Percentiles rank a stretch among this genome's conserved stretches.
phyloP scores from a whole-genome alignment of 2,888 invertebrate genomes.

The Harmothoe impar region DNA sequence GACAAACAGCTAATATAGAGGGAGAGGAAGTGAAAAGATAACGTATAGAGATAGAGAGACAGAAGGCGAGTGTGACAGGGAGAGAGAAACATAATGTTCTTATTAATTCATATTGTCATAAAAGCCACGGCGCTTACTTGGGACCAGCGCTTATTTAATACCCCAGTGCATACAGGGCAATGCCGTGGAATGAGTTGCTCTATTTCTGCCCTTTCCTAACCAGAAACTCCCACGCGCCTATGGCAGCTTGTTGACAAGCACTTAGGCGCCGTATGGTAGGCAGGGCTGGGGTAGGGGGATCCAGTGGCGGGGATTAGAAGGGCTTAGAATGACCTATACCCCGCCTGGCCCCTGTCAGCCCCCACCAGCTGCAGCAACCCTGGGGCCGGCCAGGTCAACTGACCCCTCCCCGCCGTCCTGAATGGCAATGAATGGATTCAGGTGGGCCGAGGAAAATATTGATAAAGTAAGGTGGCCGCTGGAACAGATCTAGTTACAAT shows the following conservation, averaged over 20 bases:
- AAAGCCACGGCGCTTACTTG: no score
- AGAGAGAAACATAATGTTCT: no score
- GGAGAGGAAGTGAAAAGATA: no score
- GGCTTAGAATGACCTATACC: slow-evolving; percentile 30
- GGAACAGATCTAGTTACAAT: slow-evolving; percentile 59
- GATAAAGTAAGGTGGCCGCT: not conserved
- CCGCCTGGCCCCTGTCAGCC: slow-evolving; percentile 27
- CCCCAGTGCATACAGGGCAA: no score
- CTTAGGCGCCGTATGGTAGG: slow-evolving; percentile 35
- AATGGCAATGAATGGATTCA: slow-evolving; percentile 55
- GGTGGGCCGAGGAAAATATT: slow-evolving; percentile 50
- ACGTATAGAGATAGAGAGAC: no score
- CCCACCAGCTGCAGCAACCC: not conserved
- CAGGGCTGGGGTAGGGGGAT: not conserved
- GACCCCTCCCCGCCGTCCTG: slow-evolving; percentile 17
- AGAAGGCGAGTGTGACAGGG: not conserved
- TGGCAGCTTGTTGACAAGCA: slow-evolving; percentile 35
- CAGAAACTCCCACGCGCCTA: not conserved
- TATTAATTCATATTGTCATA: no score
- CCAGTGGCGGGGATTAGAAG: slow-evolving; percentile 57
- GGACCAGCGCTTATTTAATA: no score
- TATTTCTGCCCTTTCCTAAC: no score
- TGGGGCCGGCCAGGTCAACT: slow-evolving; percentile 7
- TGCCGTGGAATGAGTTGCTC: not conserved
- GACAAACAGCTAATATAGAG: no score